Percentiles rank a stretch among this genome's conserved stretches.
phyloP scores from a whole-genome alignment of 2,888 invertebrate genomes.

The Hirtodrosophila alboralis region DNA sequence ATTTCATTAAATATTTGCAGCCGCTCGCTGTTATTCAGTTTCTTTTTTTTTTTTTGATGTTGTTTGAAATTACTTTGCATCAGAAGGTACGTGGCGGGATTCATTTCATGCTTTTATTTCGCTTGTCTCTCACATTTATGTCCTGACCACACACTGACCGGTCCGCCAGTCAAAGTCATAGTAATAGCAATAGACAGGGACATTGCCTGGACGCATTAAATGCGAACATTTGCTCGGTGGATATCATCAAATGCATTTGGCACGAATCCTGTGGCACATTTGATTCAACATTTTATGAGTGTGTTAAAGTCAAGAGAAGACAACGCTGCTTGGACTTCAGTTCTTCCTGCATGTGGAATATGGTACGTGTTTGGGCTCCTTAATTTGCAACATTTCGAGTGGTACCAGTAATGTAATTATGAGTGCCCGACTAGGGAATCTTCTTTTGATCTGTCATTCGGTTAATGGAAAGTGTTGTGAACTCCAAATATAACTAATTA shows the following conservation, averaged over 20 bases:
- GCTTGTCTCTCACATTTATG: conserved; percentile 55
- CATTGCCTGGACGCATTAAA: conserved; percentile 30
- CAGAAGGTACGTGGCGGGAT: conserved; percentile 6
- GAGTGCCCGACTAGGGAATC: conserved; percentile 18
- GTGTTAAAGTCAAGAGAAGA: conserved; percentile 33
- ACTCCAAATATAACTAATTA: too few species aligned
- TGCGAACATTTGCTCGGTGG: conserved; percentile 21
- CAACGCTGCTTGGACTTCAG: conserved; percentile 16
- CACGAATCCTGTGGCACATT: conserved; percentile 48
- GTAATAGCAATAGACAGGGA: conserved; percentile 3
- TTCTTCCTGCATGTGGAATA: conserved; percentile 28
- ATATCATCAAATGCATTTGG: conserved; percentile 56
- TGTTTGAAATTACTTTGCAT: conserved; percentile 53
- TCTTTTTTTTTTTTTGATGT: conserved; percentile 13
- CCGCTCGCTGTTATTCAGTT: conserved; percentile 52
- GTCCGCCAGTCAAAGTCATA: conserved; percentile 27
- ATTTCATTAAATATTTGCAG: conserved; percentile 79
- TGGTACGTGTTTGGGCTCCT: conserved; percentile 70
- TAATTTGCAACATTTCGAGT: conserved; percentile 43
- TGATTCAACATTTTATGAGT: conserved; percentile 63
- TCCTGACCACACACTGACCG: conserved; percentile 15
- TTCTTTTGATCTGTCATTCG: conserved; percentile 39
- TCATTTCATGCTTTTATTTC: conserved; percentile 61
- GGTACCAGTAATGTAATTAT: conserved; percentile 42
- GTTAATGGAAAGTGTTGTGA: conserved; percentile 14